Conservation (phyloP, 2,888 invertebrate species). For the Nysson spinosus region DNA sequence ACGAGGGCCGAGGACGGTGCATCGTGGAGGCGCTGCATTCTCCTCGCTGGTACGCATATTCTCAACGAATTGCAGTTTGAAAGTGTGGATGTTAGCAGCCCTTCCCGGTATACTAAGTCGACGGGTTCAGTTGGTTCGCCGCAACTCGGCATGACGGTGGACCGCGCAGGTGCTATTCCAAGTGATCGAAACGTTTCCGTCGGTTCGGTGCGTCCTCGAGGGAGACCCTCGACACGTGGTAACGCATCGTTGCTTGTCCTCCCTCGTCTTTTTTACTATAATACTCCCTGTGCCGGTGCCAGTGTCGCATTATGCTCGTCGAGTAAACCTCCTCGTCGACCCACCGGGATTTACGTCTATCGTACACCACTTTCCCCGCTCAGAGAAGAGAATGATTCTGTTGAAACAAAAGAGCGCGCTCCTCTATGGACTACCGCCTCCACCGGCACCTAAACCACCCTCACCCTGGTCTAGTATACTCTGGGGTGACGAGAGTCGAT, state of each 20-base stretch:
- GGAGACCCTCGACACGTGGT: slow-evolving; percentile 3
- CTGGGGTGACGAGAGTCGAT: slow-evolving; percentile 63
- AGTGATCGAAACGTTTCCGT: slow-evolving; percentile 1
- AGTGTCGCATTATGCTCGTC: background rate
- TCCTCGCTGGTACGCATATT: background rate
- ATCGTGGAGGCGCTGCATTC: slow-evolving; percentile 8
- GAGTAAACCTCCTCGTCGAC: background rate
- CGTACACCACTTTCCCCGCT: slow-evolving; percentile 13
- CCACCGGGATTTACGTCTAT: slow-evolving; percentile 1
- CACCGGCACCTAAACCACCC: slow-evolving; percentile 78
- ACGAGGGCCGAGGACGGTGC: background rate
- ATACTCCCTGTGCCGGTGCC: background rate
- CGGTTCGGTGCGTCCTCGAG: background rate
- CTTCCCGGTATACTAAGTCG: slow-evolving; percentile 11
- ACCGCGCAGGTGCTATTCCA: slow-evolving; percentile 8
- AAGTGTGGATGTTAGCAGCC: slow-evolving; percentile 18
- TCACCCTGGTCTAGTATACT: slow-evolving; percentile 79
- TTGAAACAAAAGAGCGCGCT: slow-evolving; percentile 70
- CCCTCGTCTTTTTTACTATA: background rate
- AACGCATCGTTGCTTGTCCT: background rate
- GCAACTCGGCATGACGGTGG: slow-evolving; percentile 30
- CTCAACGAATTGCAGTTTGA: background rate
- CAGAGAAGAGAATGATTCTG: slow-evolving; percentile 58
- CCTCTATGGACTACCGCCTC: slow-evolving; percentile 79
- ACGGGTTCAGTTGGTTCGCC: slow-evolving; percentile 31